phyloP scores from a whole-genome alignment of 2,888 invertebrate species.

The Drosophila cracens region DNA sequence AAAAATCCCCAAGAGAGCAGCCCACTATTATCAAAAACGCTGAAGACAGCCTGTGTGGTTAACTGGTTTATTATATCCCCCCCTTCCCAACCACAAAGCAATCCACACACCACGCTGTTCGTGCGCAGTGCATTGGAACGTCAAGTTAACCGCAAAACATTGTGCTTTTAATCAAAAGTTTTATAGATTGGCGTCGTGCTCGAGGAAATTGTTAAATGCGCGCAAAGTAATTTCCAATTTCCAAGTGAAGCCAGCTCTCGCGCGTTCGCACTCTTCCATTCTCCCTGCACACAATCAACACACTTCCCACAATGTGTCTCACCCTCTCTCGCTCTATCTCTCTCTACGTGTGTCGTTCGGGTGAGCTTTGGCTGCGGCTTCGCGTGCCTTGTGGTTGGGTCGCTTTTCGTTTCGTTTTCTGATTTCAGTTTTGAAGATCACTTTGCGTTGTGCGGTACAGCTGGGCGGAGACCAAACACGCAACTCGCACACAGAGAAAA shows the following conservation, averaged over 20 bases:
- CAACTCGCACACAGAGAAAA: conserved; percentile 1
- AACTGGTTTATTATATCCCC: conserved; percentile 10
- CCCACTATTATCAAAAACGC: neutral
- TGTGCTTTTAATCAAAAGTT: conserved; percentile 76
- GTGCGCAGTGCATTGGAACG: conserved; percentile 9
- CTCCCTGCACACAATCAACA: neutral
- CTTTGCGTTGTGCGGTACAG: conserved; percentile 52
- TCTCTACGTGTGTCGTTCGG: neutral
- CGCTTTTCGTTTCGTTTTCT: conserved; percentile 31
- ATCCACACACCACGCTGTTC: conserved; percentile 4
- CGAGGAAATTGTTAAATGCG: conserved; percentile 65
- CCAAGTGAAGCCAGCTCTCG: conserved; percentile 4
- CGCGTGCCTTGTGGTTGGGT: conserved; percentile 34
- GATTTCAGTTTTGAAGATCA: conserved; percentile 76
- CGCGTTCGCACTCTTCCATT: neutral
- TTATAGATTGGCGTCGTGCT: conserved; percentile 75
- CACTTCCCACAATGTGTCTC: conserved; percentile 4
- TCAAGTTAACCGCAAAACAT: conserved; percentile 56
- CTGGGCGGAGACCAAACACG: neutral
- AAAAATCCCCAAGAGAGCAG: conserved; percentile 8
- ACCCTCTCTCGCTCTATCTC: conserved; percentile 3
- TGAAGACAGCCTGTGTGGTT: neutral
- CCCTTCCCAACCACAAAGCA: neutral
- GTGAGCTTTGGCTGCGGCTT: conserved; percentile 64
- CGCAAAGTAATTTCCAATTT: conserved; percentile 73